Conservation (phyloP, 2,888 invertebrate species). For the Marasmarcha lunaedactyla region DNA sequence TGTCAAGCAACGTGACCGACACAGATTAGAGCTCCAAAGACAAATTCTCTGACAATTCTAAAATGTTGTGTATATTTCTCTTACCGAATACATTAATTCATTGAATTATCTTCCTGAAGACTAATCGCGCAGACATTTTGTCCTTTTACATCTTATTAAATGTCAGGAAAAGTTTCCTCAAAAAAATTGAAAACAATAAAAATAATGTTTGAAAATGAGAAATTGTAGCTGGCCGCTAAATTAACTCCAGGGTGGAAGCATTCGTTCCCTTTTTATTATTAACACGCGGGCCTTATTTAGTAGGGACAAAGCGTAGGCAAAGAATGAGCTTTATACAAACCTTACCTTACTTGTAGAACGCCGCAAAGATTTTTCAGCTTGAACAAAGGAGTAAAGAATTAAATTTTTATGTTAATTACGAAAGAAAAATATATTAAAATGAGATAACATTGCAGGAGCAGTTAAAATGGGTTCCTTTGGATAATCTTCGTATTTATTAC, state of each 20-base stretch:
- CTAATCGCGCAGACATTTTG: too few species aligned
- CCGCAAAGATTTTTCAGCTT: slow-evolving; percentile 16
- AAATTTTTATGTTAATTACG: slow-evolving; percentile 3
- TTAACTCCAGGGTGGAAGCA: slow-evolving; percentile 35
- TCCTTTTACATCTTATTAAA: too few species aligned
- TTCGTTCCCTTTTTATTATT: slow-evolving; percentile 37
- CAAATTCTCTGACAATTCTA: too few species aligned
- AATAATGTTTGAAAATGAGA: too few species aligned
- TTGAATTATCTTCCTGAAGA: too few species aligned
- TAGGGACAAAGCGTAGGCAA: slow-evolving; percentile 14
- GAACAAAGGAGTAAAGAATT: slow-evolving; percentile 10
- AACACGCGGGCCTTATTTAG: slow-evolving; percentile 23
- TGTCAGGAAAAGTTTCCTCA: too few species aligned
- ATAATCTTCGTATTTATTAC: not conserved
- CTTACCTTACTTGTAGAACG: slow-evolving; percentile 14
- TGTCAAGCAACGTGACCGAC: too few species aligned
- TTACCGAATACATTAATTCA: too few species aligned
- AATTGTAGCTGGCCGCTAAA: slow-evolving; percentile 33
- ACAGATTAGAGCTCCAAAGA: too few species aligned
- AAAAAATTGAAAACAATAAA: too few species aligned
- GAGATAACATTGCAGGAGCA: too few species aligned
- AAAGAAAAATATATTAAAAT: not conserved
- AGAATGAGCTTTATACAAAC: slow-evolving; percentile 1
- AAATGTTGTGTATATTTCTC: too few species aligned
- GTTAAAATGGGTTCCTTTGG: not conserved